Conservation (phyloP, 2,797 vertebrate species). For the Neosalanx taihuensis region DNA sequence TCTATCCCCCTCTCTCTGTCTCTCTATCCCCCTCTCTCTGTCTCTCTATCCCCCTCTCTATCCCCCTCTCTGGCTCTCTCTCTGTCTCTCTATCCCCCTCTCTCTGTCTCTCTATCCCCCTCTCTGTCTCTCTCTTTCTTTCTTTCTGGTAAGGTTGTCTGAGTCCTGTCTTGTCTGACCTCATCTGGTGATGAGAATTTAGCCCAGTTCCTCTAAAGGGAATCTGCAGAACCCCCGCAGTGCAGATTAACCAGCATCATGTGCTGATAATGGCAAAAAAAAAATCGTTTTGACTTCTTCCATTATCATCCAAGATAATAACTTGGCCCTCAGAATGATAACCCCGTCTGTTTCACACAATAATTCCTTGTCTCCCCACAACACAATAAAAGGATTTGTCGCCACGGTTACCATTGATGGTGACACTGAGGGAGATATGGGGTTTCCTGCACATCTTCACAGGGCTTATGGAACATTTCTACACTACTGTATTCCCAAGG, state of each 20-base stretch:
- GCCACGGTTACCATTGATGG: slow-evolving; percentile 52
- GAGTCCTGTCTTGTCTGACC: too few relatives aligned
- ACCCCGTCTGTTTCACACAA: slow-evolving; percentile 72
- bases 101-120: too few relatives aligned
- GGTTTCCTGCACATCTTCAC: slow-evolving; percentile 47
- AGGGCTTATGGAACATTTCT: slow-evolving; percentile 44
- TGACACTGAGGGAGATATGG: slow-evolving; percentile 58
- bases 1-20: too few relatives aligned
- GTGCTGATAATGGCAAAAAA: slow-evolving; percentile 2
- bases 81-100: too few relatives aligned
- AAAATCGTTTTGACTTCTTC: slow-evolving; percentile 14
- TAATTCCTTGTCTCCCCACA: slow-evolving; percentile 65
- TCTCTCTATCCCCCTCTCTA: too few relatives aligned
- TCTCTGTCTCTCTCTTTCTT: too few relatives aligned
- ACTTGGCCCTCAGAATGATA: slow-evolving; percentile 59
- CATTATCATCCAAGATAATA: slow-evolving; percentile 66
- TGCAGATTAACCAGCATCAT: not conserved
- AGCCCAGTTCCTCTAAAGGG: too few relatives aligned
- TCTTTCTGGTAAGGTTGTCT: too few relatives aligned
- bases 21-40: too few relatives aligned
- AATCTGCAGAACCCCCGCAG: slow-evolving; percentile 28
- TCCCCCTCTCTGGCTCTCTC: too few relatives aligned
- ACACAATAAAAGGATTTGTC: slow-evolving; percentile 66
- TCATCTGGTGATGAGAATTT: too few relatives aligned
- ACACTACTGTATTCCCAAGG: not conserved